These are phyloP conservation scores for Digitonthophagus gazella DNA, from an alignment of 2,888 invertebrate species.

Conservation along the genomic window DNA sequence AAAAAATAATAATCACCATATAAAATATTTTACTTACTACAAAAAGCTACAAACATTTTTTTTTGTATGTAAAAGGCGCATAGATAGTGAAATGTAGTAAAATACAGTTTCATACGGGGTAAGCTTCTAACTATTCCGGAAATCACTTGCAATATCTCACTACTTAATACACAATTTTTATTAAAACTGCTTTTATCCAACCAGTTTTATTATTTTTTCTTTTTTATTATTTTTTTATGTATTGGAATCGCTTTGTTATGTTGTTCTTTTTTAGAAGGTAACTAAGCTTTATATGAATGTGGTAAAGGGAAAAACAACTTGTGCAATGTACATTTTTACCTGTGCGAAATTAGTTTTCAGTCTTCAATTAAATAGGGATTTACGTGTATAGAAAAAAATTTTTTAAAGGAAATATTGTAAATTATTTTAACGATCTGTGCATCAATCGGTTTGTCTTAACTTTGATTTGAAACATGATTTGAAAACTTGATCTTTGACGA, in stretches of 20 bases:
- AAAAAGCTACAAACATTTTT: slow-evolving; percentile 31
- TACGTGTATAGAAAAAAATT: neutral
- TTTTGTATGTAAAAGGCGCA: slow-evolving; percentile 21
- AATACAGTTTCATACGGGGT: slow-evolving; percentile 26
- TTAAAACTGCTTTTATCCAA: slow-evolving; percentile 19
- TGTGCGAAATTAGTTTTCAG: too few species aligned
- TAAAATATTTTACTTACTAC: slow-evolving; percentile 33
- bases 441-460: too few species aligned
- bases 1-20: slow-evolving; percentile 25
- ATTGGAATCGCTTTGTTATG: slow-evolving; percentile 11
- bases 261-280: neutral
- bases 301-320: slow-evolving; percentile 27
- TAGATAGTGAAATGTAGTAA: slow-evolving; percentile 25
- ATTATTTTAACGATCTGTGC: too few species aligned
- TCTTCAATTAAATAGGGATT: neutral
- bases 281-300: slow-evolving; percentile 23
- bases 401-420: neutral
- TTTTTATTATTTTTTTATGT: slow-evolving; percentile 11
- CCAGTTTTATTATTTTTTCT: slow-evolving; percentile 19
- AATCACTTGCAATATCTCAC: slow-evolving; percentile 27
- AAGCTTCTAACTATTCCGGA: slow-evolving; percentile 28
- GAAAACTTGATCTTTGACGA: too few species aligned
- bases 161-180: slow-evolving; percentile 21
- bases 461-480: too few species aligned
- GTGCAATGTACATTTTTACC: slow-evolving; percentile 28